phyloP scores from a whole-genome alignment of 2,113 vertebrate genomes.

The Carollia perspicillata region DNA sequence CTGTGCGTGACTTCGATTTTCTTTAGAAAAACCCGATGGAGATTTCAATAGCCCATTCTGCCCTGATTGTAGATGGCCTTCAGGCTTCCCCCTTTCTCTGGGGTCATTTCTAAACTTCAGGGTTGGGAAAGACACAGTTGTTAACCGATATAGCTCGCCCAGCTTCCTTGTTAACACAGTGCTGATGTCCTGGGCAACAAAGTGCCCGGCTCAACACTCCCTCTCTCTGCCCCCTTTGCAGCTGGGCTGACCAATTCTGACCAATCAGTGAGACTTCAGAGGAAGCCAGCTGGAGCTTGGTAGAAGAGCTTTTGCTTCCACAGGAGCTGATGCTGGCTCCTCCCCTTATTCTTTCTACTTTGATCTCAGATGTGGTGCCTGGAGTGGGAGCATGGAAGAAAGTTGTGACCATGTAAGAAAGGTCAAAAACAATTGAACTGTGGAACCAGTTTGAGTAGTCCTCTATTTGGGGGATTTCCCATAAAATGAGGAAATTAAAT shows the following conservation, averaged over 20 bases:
- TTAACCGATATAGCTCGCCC: neutral
- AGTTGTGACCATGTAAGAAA: neutral
- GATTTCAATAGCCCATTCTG: neutral
- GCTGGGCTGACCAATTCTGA: neutral
- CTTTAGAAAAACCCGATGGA: conserved; percentile 45
- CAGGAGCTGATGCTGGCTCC: neutral
- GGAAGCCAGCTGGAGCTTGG: neutral
- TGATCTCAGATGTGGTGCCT: neutral
- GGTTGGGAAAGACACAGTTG: neutral
- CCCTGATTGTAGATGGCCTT: neutral
- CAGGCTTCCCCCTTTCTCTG: neutral
- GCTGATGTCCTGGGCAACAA: neutral
- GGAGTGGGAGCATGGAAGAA: neutral
- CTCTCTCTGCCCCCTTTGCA: neutral
- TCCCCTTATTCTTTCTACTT: neutral
- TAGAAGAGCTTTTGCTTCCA: neutral
- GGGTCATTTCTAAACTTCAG: neutral
- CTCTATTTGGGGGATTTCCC: neutral
- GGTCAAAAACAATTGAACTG: neutral
- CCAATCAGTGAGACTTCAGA: neutral
- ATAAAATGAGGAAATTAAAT: neutral
- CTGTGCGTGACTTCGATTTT: neutral
- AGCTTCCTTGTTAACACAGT: neutral
- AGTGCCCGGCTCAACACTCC: too few relatives aligned
- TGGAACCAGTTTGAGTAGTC: neutral